A percentile compares a stretch with the other conserved stretches of the same genome.
phyloP scores from a whole-genome alignment of 1,140 invertebrate species.

The Achatina immaculata region DNA sequence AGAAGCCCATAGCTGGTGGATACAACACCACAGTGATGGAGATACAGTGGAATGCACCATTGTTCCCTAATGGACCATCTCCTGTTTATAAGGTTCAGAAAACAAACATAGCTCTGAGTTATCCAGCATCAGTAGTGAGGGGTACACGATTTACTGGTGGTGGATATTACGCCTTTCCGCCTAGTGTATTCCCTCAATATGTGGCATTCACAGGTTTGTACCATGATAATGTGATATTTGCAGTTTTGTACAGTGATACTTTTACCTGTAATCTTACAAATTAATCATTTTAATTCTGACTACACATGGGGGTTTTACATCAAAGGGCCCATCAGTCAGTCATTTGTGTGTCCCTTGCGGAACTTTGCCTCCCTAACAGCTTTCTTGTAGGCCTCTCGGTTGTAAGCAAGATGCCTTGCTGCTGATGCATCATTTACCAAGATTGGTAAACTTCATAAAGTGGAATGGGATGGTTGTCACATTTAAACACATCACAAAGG shows the following conservation, averaged over 20 bases:
- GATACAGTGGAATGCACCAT: conserved; percentile 61
- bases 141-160: conserved; percentile 67
- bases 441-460: too few relatives aligned
- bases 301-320: too few relatives aligned
- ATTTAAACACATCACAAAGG: too few relatives aligned
- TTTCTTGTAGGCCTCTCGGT: too few relatives aligned
- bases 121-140: conserved; percentile 61
- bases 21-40: conserved; percentile 64
- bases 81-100: conserved; percentile 64
- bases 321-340: too few relatives aligned
- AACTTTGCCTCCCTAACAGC: too few relatives aligned
- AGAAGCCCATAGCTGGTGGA: conserved; percentile 55
- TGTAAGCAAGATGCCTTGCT: too few relatives aligned
- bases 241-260: not conserved
- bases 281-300: too few relatives aligned
- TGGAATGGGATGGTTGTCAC: too few relatives aligned
- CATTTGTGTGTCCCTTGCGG: too few relatives aligned
- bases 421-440: too few relatives aligned
- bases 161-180: conserved; percentile 67
- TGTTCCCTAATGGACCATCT: conserved; percentile 62
- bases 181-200: conserved; percentile 62
- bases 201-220: conserved; percentile 66
- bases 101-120: conserved; percentile 61
- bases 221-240: too few relatives aligned
- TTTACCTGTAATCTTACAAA: conserved; percentile 5